These are phyloP conservation scores for Tamias sibiricus DNA, from an alignment of 2,113 vertebrate species.

Conservation along the genomic window DNA sequence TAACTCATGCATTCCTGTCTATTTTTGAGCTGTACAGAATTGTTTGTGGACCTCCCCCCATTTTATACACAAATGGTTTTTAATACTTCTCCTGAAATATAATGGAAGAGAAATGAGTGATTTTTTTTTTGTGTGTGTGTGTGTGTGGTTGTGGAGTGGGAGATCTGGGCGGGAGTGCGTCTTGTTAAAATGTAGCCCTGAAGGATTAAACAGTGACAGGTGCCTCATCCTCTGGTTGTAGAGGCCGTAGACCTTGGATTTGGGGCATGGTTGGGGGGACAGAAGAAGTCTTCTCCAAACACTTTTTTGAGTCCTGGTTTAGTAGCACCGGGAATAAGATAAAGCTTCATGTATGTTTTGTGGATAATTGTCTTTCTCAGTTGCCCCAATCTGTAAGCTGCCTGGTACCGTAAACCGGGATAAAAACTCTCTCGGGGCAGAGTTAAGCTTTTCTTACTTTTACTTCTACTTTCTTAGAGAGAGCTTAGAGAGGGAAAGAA, in stretches of 20 bases:
- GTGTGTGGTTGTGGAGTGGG: not conserved
- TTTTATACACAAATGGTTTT: not conserved
- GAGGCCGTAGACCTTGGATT: not conserved
- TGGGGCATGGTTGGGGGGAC: too few species aligned
- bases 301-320: not conserved
- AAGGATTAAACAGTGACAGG: not conserved
- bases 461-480: too few species aligned
- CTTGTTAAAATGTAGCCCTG: not conserved
- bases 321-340: not conserved
- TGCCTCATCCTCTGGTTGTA: too few species aligned
- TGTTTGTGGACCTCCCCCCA: not conserved
- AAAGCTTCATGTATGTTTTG: not conserved
- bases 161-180: not conserved
- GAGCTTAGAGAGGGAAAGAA: too few species aligned
- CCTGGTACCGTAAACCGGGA: too few species aligned
- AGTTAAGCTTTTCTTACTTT: too few species aligned
- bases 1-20: not conserved
- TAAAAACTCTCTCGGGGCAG: too few species aligned
- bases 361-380: constrained; percentile 6
- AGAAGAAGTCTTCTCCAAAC: not conserved
- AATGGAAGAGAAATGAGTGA: not conserved
- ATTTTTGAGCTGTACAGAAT: not conserved
- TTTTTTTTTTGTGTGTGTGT: too few species aligned
- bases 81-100: not conserved
- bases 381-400: too few species aligned